Base-by-base conservation (phyloP, 2,888 invertebrate genomes). In the Drosophila leonis region DNA sequence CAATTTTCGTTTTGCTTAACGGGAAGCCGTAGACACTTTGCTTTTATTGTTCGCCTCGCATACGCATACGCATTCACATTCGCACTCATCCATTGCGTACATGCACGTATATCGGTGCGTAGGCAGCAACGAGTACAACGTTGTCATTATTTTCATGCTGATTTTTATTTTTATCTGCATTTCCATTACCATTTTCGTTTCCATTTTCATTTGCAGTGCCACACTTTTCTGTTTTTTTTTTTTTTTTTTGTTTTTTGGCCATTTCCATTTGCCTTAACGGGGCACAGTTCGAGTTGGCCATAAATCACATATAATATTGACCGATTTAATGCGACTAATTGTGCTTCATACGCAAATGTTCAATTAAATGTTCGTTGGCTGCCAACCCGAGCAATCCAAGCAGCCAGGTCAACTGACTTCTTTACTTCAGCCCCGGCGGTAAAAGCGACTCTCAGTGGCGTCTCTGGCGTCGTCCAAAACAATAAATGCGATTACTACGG, bases 1-100 rank as follows among this genome's bases (percentile, higher is more conserved):
- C 88, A 87, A 90, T 87, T 90, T 86, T 86, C 90, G 83, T 90
- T 85, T 90, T 88, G 83, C 75, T 88, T 90, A 86, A 86, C 86
- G 79, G 81, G 75, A 35, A 74, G 74, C 82, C 87, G 82, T 83
- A 86, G 86, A 90, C 90, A 87, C 90, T 87, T 86, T 90, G 82
- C 90, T 87, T 89, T 90, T 87, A 90, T 87, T 90, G 90, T 87
- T 76, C 78, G 78, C 39, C 55, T 55, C 55, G n/a, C 27, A 62
- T 69, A 78, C 66, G 72, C 52, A 52, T 35, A 15, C 52, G 3
- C 52, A 69, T 57, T 72, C 74, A n/a, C 71, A 54, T 62, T 49
- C 68, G 46, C 51, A 33, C 6, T 15, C 33, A 15, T 44, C 29
- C 73, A 72, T 46, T 65, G 48, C 49, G 48, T 33, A 60, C 37